phyloP scores from a whole-genome alignment of 2,797 vertebrate species.

The Megaceryle alcyon region DNA sequence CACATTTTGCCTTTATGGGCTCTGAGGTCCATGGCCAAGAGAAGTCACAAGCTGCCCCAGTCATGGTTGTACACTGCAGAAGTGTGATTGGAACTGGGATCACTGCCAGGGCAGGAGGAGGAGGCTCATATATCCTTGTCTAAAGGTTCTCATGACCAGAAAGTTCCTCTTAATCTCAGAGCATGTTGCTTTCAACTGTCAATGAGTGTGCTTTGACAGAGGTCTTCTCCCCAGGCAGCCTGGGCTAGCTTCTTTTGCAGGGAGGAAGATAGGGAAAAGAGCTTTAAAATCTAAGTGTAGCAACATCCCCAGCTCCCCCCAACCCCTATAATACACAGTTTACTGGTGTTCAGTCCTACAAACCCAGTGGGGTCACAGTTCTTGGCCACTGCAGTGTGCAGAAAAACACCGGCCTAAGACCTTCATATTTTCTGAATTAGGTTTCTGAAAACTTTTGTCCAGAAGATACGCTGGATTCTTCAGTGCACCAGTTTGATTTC shows the following conservation, averaged over 20 bases:
- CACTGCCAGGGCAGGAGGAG: neutral
- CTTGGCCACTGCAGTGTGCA: neutral
- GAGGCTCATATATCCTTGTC: neutral
- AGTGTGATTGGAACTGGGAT: neutral
- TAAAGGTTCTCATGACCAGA: neutral
- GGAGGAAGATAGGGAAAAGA: neutral
- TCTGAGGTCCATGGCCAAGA: neutral
- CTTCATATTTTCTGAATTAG: neutral
- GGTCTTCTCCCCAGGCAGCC: neutral
- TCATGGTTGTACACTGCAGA: fast-evolving
- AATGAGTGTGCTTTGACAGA: neutral
- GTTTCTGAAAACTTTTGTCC: neutral
- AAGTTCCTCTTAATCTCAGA: neutral
- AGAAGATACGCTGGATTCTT: neutral
- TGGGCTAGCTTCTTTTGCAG: neutral
- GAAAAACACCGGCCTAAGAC: neutral
- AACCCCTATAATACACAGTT: neutral
- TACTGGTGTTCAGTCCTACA: neutral
- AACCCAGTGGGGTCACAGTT: neutral
- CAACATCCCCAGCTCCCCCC: neutral
- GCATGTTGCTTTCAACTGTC: neutral
- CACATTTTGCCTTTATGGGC: neutral
- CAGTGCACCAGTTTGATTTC: neutral
- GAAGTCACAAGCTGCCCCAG: neutral
- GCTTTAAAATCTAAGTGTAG: neutral